Conservation (phyloP, 2,797 vertebrate genomes). For the Taenioides sp. region DNA sequence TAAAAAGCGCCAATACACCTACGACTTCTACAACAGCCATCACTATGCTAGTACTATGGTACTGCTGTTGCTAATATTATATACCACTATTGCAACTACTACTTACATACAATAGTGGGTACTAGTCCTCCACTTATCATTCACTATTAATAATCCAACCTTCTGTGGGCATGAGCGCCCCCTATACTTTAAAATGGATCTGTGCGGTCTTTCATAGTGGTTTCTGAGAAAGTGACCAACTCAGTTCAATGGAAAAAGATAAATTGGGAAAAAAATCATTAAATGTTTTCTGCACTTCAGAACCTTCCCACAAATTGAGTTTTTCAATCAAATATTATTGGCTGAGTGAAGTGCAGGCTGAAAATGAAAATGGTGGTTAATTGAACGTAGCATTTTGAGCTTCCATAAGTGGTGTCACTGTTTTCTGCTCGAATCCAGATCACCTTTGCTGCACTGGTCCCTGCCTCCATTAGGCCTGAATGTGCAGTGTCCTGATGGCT, state of each 20-base stretch:
- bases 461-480: slow-evolving; percentile 58
- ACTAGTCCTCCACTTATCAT: neutral
- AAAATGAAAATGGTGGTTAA: slow-evolving; percentile 64
- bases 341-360: slow-evolving; percentile 48
- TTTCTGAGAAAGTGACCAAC: neutral
- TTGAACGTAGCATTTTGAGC: slow-evolving; percentile 48
- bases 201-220: no score
- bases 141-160: neutral
- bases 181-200: neutral
- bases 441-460: slow-evolving; percentile 50
- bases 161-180: neutral
- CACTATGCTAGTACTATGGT: no score
- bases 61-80: no score
- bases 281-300: slow-evolving; percentile 40
- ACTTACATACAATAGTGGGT: neutral
- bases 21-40: no score
- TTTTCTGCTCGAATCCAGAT: slow-evolving; percentile 36
- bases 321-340: slow-evolving; percentile 56
- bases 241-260: slow-evolving; percentile 33
- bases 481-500: slow-evolving; percentile 51
- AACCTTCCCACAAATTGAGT: slow-evolving; percentile 50
- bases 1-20: no score
- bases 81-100: neutral
- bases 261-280: slow-evolving; percentile 46
- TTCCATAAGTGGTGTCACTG: slow-evolving; percentile 60